Evolutionary conservation across 2,113 vertebrate genomes (phyloP), one percentile per base, ranked within the genome.

Genomic region (Riparia riparia): DNA sequence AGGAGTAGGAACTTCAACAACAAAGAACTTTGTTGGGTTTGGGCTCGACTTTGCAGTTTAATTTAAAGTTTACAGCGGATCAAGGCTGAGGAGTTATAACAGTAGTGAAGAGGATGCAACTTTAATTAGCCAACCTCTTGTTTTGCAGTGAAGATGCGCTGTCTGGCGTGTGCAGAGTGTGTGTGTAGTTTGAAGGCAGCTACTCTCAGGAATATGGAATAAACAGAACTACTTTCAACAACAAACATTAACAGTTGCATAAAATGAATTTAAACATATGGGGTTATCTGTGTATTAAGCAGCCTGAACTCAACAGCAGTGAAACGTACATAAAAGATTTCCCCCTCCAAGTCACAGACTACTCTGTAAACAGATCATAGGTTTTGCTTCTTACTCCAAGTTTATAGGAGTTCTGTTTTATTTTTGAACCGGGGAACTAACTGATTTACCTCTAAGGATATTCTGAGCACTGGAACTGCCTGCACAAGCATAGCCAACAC

Each of bases 191-290:
- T 74, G 80, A 81, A 95, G 96, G 94, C 96, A 96, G 83, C 96
- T 92, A 92, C 80, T 95, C 96, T 97, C 95, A 97, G 94, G 94
- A 97, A 90, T 60, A 86, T 3, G 69, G 91, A 90, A 86, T 83
- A 71, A 96, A 90, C 82, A 68, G 82, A 95, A 81, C 83, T 89
- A 60, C 89, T 95, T 78, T 90, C 64, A 74, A 77, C 42, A 31
- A 58, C 42, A 78, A 56, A 70, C 39, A 53, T 0, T 72, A 85
- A 93, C 70, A 57, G 32, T 49, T 83, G 80, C 69, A 26, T 84
- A 45, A 87, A 86, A 72, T 6, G 3, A 79, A 89, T 78, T 42
- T 24, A 41, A 19, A 76, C 14, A 34, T 63, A 64, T 14, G 65
- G 82, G 56, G 60, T 83, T 93, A 54, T 26, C 88, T 54, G 49